These are phyloP conservation scores for Papilio helenus DNA, from an alignment of 1,140 invertebrate genomes.

Conservation along the genomic window DNA sequence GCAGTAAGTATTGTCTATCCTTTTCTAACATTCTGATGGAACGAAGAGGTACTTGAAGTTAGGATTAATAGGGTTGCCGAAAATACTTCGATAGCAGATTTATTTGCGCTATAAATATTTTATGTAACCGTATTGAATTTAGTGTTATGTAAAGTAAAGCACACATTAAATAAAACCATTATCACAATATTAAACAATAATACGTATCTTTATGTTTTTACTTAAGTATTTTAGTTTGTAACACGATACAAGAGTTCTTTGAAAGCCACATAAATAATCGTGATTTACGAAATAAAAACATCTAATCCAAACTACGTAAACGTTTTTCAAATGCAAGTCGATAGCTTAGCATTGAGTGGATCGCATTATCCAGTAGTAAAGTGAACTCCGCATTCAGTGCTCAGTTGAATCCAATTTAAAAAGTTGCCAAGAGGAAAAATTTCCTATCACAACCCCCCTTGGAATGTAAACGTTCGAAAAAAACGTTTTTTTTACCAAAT, in stretches of 20 bases:
- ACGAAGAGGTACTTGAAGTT: slow-evolving; percentile 29
- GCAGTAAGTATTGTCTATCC: slow-evolving; percentile 58
- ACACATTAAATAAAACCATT: background rate
- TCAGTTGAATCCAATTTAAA: slow-evolving; percentile 77
- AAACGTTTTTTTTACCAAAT: slow-evolving; percentile 60
- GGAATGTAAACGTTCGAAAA: slow-evolving; percentile 63
- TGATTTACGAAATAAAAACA: slow-evolving; percentile 26
- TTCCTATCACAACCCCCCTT: slow-evolving; percentile 69
- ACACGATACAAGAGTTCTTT: too few species aligned
- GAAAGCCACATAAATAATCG: background rate
- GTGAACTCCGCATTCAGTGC: slow-evolving; percentile 61
- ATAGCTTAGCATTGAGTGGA: slow-evolving; percentile 68
- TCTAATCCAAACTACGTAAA: slow-evolving; percentile 53
- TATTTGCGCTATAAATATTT: background rate
- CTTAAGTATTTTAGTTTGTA: too few species aligned
- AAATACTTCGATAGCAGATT: slow-evolving; percentile 9
- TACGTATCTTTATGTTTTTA: too few species aligned
- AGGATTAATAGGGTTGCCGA: slow-evolving; percentile 19
- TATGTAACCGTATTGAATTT: background rate
- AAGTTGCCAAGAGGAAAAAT: slow-evolving; percentile 73
- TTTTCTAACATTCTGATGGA: slow-evolving; percentile 19
- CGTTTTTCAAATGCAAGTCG: slow-evolving; percentile 77
- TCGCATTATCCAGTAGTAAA: slow-evolving; percentile 65
- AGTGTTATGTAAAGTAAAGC: background rate
- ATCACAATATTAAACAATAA: too few species aligned